A percentile compares a stretch with the other conserved stretches of the same genome.
phyloP scores from a whole-genome alignment of 2,113 vertebrate genomes.

The Bettongia penicillata region DNA sequence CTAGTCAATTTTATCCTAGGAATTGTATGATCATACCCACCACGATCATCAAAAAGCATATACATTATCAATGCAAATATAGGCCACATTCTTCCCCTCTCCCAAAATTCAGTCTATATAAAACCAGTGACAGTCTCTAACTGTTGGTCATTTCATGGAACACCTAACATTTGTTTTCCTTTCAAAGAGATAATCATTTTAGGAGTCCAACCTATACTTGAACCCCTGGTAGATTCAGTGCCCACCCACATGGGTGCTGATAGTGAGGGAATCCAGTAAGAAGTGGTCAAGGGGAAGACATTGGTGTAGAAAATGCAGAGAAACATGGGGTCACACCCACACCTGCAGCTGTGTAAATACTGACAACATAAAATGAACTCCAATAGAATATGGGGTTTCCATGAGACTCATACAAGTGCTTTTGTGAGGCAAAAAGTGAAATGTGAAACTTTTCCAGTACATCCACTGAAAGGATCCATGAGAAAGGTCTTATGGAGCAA shows the following conservation, averaged over 20 bases:
- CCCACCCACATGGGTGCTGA: not conserved
- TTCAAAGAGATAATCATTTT: not conserved
- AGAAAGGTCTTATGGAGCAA: not conserved
- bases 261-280: not conserved
- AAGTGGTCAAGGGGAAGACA: not conserved
- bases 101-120: not conserved
- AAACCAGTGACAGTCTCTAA: not conserved
- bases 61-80: not conserved
- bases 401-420: not conserved
- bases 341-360: not conserved
- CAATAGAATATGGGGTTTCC: not conserved
- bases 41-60: not conserved
- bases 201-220: not conserved
- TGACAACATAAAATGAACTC: not conserved
- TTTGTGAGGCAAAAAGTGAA: not conserved
- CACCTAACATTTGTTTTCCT: not conserved
- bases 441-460: not conserved
- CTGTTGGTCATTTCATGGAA: not conserved
- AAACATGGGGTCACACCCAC: not conserved
- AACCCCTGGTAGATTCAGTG: not conserved
- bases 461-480: not conserved
- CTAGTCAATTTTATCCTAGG: not conserved
- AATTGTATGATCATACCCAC: not conserved
- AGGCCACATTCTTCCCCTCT: not conserved
- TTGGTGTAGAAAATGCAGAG: not conserved